Percentiles rank a stretch among this genome's conserved stretches.
Evolutionary conservation across 2,888 invertebrate genomes (phyloP).

Genomic region (Eupithecia exiguata): DNA sequence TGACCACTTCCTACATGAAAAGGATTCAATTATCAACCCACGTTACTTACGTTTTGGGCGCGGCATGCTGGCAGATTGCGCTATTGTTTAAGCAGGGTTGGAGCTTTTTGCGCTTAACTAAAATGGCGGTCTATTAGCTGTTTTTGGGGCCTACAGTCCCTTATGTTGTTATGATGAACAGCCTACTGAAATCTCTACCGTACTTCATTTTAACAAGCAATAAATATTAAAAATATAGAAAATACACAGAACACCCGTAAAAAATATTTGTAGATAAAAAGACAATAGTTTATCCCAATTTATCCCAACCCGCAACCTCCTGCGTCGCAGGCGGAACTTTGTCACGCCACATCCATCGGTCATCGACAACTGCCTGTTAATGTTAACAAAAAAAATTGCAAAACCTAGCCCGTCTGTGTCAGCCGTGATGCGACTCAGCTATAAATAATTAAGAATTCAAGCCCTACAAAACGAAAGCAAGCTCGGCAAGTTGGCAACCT

Average conservation of each 20-base stretch:
- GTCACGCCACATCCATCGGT: too few species aligned
- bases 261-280: too few species aligned
- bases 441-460: conserved; percentile 8
- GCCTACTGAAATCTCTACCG: background rate
- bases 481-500: conserved; percentile 17
- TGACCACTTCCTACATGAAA: conserved; percentile 32
- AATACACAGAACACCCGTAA: too few species aligned
- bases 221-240: background rate
- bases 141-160: background rate
- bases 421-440: background rate
- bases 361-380: too few species aligned
- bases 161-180: conserved; percentile 3
- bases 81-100: conserved; percentile 20
- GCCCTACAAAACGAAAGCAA: conserved; percentile 3
- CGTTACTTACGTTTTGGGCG: conserved; percentile 32
- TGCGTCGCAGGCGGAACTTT: too few species aligned
- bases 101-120: conserved; percentile 14
- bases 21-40: conserved; percentile 33
- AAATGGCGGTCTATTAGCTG: conserved; percentile 17
- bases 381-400: background rate
- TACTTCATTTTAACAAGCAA: background rate
- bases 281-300: too few species aligned
- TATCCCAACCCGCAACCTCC: too few species aligned
- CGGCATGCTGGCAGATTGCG: conserved; percentile 27
- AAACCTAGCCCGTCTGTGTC: background rate